Conservation (phyloP, 2,113 vertebrate species). For the Hydrolagus affinis region DNA sequence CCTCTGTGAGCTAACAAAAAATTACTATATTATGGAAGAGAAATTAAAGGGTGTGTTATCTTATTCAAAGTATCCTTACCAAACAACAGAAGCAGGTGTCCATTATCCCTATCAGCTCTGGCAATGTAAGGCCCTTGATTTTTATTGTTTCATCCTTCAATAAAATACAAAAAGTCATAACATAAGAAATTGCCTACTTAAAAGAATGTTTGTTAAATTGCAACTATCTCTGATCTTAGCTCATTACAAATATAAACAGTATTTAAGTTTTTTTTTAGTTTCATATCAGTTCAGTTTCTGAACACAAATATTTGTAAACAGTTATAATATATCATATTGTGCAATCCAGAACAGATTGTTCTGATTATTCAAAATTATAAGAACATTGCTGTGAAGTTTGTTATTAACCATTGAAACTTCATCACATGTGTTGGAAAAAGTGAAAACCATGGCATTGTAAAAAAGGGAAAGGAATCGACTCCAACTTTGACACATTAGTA, state of each 20-base stretch:
- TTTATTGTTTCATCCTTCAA: constrained; percentile 82
- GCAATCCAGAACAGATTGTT: not conserved
- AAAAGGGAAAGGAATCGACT: too few species aligned
- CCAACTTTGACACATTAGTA: too few species aligned
- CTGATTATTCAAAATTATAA: not conserved
- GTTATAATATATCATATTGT: not conserved
- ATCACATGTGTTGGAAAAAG: not conserved
- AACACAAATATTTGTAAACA: not conserved
- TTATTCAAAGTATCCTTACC: constrained; percentile 54
- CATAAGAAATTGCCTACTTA: not conserved
- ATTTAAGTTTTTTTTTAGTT: not conserved
- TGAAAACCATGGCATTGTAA: not conserved
- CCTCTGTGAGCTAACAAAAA: too few species aligned
- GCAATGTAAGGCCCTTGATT: constrained; percentile 84
- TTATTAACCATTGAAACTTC: too few species aligned
- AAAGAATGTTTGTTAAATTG: not conserved
- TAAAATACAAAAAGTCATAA: constrained; percentile 31
- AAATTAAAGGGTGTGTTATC: too few species aligned
- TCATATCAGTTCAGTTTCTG: not conserved
- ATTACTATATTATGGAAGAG: too few species aligned
- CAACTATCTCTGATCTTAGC: not conserved
- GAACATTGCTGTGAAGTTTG: not conserved
- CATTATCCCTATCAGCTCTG: constrained; percentile 91
- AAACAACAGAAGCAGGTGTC: constrained; percentile 97
- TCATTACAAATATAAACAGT: not conserved